Evolutionary conservation across 1,140 invertebrate genomes (phyloP), one percentile per base, ranked within the genome.

Genomic region (Diorhabda carinulata): DNA sequence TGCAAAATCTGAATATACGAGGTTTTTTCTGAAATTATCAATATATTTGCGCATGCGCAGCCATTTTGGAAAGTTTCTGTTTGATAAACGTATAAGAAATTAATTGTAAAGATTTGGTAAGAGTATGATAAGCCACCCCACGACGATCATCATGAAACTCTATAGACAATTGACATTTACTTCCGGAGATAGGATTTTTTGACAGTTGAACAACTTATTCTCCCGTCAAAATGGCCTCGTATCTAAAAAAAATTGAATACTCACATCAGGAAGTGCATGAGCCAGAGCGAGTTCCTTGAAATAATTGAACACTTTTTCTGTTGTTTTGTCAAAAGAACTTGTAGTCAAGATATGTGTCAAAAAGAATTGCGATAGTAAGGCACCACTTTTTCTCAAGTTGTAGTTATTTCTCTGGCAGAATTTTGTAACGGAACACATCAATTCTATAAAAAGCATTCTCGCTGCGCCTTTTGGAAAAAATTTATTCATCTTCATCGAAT

Each of bases 321-420:
- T 69, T 47, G 74, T 67, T 7, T 71, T 67, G 41, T 76, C 61
- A 8, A 75, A 59, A 43, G 61, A 64, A 70, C 69, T 73, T n/a
- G 71, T 76, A 57, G 80, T 78, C 67, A 72, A 79, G 57, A 70
- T 52, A 47, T 80, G 78, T 1, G 77, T 77, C 59, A 75, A 66
- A 67, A 80, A 78, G 63, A 80, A 77, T 52, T 78, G 78, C 43
- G 78, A 78, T 61, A 81, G 65, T 4, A 80, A 43, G 3, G 75
- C 69, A 43, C 73, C 74, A 47, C 67, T 67, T 73, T 81, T 76
- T 66, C 74, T 70, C 1, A 71, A n/a, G 59, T 67, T 73, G 44
- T 75, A 78, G 10, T 68, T 57, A 2, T 45, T 57, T 44, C 56
- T 69, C 60, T 73, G 71, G 40, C 76, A 77, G 68, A 79, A 80